Base-by-base conservation (phyloP, 1,140 invertebrate species). In the Notospermus geniculatus region DNA sequence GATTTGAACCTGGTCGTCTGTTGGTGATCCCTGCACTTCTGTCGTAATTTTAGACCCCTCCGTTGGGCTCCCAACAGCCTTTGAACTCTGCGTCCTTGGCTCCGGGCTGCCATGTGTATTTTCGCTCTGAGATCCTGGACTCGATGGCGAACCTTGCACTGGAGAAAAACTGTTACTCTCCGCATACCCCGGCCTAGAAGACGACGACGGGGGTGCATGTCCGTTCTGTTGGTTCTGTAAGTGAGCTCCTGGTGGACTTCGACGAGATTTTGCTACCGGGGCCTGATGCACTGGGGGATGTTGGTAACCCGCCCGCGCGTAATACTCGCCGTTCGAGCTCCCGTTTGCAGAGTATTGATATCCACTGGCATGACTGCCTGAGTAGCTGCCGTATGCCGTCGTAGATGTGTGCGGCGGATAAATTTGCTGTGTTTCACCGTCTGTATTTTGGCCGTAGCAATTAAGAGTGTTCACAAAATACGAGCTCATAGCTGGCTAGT, bases 381-480 rank as follows among this genome's bases (percentile, higher is more conserved):
- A 36, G 15, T 36, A 36, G 32, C 32, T 36, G 32, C 32, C 32
- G 32, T 36, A 36, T 15, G 32, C 32, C 32, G 32, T 84, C 86
- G 39, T 79, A 84, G 67, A 77, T 66, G 85, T 84, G 70, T 81
- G 30, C 84, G 83, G 83, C 4, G 32, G 32, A 36, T 36, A 36
- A 15, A 36, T 36, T 36, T 36, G 32, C 15, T 36, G 32, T 7
- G 32, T 36, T 36, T 36, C 32, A 36, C 32, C 85, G n/a, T 83
- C 84, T 83, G 83, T 22, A 50, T 66, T 68, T 59, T 78, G 73
- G 55, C 71, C 71, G 78, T 94, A 95, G 83, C 92, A 95, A 62
- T 91, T 91, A 69, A 95, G 85, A 59, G 92, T 93, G 84, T 95
- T 95, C 64, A 95, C 92, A 80, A 95, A 96, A 85, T 96, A 96